Percentiles rank a stretch among this genome's conserved stretches.
These are phyloP conservation scores for Oncorhynchus nerka DNA, from an alignment of 2,113 vertebrate species.

Conservation along the genomic window DNA sequence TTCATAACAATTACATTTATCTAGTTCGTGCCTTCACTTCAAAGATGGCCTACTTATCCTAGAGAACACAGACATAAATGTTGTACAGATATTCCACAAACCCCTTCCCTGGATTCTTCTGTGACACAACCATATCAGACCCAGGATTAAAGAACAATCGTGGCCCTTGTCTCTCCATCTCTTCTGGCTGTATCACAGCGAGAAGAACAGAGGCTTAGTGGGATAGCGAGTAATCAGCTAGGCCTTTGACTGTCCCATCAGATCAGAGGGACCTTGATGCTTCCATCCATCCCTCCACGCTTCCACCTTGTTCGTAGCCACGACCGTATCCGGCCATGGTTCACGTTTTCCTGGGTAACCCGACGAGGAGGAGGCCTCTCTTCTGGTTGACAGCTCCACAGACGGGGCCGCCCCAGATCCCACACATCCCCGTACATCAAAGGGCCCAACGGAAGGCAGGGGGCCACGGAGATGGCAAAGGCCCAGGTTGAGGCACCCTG, in stretches of 20 bases:
- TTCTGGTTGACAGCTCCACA: slow-evolving; percentile 8
- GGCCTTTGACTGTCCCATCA: slow-evolving; percentile 33
- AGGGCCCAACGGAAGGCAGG: slow-evolving; percentile 24
- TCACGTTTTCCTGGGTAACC: slow-evolving; percentile 1
- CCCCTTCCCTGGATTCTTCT: not conserved
- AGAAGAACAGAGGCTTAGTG: not conserved
- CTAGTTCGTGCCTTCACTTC: not conserved
- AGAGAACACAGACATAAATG: too few species aligned
- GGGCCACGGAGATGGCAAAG: slow-evolving; percentile 2
- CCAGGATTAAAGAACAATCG: slow-evolving; percentile 45
- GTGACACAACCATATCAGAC: not conserved
- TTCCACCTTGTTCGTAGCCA: too few species aligned
- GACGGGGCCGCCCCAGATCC: slow-evolving; percentile 12
- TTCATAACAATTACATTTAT: not conserved
- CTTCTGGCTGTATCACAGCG: slow-evolving; percentile 6
- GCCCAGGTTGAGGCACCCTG: not conserved
- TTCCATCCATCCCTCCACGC: not conserved
- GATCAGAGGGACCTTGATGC: not conserved
- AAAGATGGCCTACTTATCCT: not conserved
- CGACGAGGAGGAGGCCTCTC: not conserved
- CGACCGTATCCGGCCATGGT: not conserved
- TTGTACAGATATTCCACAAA: too few species aligned
- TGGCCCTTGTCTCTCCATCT: slow-evolving; percentile 38
- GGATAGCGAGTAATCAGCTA: slow-evolving; percentile 2
- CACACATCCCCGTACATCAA: slow-evolving; percentile 46